These are phyloP conservation scores for Melanostigma gelatinosum DNA, from an alignment of 2,113 vertebrate species.

Conservation along the genomic window DNA sequence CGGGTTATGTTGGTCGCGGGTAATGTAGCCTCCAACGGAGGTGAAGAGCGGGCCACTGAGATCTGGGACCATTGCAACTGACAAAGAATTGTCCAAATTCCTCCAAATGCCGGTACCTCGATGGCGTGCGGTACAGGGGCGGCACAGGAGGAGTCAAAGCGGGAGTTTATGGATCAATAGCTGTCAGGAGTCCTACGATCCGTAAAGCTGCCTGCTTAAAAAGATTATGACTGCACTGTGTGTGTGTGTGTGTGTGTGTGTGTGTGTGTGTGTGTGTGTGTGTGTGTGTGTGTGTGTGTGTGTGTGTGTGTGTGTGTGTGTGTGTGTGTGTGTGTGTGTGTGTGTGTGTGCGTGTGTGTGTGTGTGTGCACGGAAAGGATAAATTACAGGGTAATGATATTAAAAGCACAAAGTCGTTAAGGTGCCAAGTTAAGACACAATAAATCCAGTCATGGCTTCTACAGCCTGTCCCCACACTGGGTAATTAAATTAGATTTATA, in stretches of 20 bases:
- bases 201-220: conserved; percentile 71
- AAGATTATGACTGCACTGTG: conserved; percentile 68
- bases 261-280: conserved; percentile 36
- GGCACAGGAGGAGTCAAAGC: conserved; percentile 52
- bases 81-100: not conserved
- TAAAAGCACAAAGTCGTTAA: conserved; percentile 99
- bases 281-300: conserved; percentile 30
- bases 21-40: not conserved
- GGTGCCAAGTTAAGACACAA: conserved; percentile 98
- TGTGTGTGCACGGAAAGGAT: conserved; percentile 83
- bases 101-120: conserved; percentile 38
- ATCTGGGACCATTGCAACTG: not conserved
- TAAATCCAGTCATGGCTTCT: conserved; percentile 97
- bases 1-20: not conserved
- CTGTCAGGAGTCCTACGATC: conserved; percentile 67
- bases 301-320: no score
- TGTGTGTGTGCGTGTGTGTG: conserved; percentile 40
- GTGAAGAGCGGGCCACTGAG: no score
- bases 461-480: conserved; percentile 96
- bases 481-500: conserved; percentile 99
- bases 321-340: conserved; percentile 12
- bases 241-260: conserved; percentile 30
- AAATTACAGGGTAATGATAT: conserved; percentile 99
- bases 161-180: conserved; percentile 74
- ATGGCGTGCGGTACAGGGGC: conserved; percentile 42